Percentiles rank a stretch among this genome's conserved stretches.
Conservation (phyloP, 2,113 vertebrate species). For the Cheilinus undulatus region DNA sequence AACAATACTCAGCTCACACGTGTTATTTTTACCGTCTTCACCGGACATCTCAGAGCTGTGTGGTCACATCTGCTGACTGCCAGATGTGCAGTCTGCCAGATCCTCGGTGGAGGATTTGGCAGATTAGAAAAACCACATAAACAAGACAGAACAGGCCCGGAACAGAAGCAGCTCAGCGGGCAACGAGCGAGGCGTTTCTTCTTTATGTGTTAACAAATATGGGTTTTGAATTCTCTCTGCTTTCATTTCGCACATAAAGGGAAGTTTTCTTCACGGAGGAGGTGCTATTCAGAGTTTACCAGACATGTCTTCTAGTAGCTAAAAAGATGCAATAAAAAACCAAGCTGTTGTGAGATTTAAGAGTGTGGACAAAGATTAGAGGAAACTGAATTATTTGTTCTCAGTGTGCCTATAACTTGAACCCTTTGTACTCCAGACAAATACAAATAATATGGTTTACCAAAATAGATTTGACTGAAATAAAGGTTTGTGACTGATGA, state of each 20-base stretch:
- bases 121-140: slow-evolving; percentile 58
- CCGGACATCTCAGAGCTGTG: slow-evolving; percentile 42
- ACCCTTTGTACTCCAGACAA: neutral
- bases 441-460: neutral
- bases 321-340: slow-evolving; percentile 2
- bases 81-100: slow-evolving; percentile 52
- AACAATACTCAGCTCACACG: slow-evolving; percentile 18
- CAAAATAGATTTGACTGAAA: too few species aligned
- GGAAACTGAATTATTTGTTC: neutral
- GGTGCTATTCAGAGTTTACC: neutral
- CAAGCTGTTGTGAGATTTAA: neutral
- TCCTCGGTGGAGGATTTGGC: slow-evolving; percentile 58
- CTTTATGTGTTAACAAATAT: neutral
- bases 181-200: neutral
- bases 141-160: slow-evolving; percentile 67
- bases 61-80: slow-evolving; percentile 50
- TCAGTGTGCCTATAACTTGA: neutral
- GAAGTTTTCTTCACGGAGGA: neutral
- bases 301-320: neutral
- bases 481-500: neutral
- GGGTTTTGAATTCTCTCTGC: neutral
- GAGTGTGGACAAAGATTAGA: neutral
- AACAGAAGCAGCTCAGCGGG: slow-evolving; percentile 15
- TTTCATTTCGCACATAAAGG: neutral
- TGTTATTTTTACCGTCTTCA: slow-evolving; percentile 31